Percentiles rank a stretch among this genome's conserved stretches.
These are phyloP conservation scores for Cyphomyrus discorhynchus DNA, from an alignment of 2,113 vertebrate species.

Conservation along the genomic window DNA sequence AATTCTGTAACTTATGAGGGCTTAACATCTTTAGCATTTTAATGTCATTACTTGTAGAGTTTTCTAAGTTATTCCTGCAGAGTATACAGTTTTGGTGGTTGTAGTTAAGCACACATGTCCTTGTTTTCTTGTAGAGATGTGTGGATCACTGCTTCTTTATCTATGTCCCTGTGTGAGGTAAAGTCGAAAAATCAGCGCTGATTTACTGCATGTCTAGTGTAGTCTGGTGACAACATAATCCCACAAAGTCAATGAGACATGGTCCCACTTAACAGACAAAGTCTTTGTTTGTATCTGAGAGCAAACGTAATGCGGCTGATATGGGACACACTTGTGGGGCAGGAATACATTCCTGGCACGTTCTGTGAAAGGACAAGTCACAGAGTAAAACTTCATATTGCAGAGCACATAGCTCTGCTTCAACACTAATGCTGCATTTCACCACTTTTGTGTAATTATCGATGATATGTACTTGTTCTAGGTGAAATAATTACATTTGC, in stretches of 20 bases:
- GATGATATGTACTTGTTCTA: background rate
- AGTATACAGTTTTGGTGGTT: background rate
- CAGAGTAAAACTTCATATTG: background rate
- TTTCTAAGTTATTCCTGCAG: background rate
- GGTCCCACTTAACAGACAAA: background rate
- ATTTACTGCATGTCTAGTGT: constrained; percentile 1
- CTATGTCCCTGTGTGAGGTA: background rate
- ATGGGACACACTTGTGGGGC: background rate
- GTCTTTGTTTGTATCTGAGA: background rate
- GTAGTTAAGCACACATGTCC: background rate
- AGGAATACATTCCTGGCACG: background rate
- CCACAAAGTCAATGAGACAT: background rate
- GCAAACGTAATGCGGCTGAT: background rate
- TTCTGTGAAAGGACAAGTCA: background rate
- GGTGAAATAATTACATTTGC: background rate
- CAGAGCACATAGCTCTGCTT: background rate
- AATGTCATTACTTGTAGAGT: background rate
- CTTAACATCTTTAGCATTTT: background rate
- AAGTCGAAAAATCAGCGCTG: background rate
- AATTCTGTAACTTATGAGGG: background rate
- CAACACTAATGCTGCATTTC: background rate
- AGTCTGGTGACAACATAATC: background rate
- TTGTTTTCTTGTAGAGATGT: background rate
- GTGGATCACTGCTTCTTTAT: background rate
- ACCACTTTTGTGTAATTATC: background rate